Evolutionary conservation across 1,140 invertebrate species (phyloP).

Genomic region (Popillia japonica): DNA sequence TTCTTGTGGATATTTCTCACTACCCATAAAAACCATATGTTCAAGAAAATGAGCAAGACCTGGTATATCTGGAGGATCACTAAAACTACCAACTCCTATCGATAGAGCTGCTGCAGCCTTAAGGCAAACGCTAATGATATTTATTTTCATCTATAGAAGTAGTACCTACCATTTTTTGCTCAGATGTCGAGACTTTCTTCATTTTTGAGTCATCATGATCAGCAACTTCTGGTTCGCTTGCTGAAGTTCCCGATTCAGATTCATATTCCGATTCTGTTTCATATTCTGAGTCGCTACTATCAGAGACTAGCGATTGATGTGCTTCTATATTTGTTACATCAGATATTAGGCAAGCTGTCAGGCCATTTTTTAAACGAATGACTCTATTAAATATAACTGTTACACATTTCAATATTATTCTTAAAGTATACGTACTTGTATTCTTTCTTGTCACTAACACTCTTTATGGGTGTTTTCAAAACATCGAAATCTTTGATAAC

Average conservation of each 20-base stretch:
- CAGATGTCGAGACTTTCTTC: conserved; percentile 30
- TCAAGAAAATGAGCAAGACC: conserved; percentile 95
- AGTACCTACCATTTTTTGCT: conserved; percentile 31
- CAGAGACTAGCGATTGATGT: conserved; percentile 44
- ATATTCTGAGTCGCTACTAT: conserved; percentile 47
- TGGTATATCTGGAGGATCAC: conserved; percentile 77
- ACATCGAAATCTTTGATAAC: not conserved
- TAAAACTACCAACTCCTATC: conserved; percentile 77
- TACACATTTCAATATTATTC: too few relatives aligned
- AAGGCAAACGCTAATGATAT: conserved; percentile 30
- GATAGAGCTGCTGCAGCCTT: conserved; percentile 76
- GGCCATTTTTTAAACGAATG: conserved; percentile 71
- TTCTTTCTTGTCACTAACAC: conserved; percentile 68
- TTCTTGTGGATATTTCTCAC: conserved; percentile 84
- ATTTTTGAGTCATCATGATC: conserved; percentile 31
- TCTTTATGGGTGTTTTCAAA: conserved; percentile 62
- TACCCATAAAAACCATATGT: conserved; percentile 97
- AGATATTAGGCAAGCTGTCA: conserved; percentile 73
- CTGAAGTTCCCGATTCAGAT: conserved; percentile 39
- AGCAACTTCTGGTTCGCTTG: conserved; percentile 25
- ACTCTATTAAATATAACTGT: conserved; percentile 61
- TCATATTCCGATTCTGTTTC: conserved; percentile 50
- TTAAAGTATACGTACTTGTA: conserved; percentile 60
- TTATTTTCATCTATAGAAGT: not conserved
- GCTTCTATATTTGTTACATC: conserved; percentile 60